Evolutionary conservation across 1,140 invertebrate genomes (phyloP).

Genomic region (Triops longicaudatus): DNA sequence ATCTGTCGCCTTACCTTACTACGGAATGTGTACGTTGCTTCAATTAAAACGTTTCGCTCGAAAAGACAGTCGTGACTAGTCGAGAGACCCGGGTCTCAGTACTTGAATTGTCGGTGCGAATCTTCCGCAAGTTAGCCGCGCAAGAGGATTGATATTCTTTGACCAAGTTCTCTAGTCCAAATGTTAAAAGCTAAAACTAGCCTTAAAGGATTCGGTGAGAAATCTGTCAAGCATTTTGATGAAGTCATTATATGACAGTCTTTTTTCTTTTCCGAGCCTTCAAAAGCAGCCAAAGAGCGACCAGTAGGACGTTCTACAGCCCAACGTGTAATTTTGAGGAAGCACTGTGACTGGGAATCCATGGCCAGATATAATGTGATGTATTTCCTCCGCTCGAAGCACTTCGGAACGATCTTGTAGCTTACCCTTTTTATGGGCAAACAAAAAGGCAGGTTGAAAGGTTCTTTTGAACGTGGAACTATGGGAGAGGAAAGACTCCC

Average conservation of each 20-base stretch:
- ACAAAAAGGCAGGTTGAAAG: background rate
- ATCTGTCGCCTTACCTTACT: background rate
- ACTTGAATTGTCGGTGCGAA: background rate
- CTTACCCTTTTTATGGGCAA: background rate
- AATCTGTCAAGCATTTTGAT: background rate
- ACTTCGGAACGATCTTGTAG: background rate
- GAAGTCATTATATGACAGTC: background rate
- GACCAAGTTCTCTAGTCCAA: background rate
- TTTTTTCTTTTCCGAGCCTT: background rate
- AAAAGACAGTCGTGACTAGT: background rate
- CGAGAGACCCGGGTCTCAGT: background rate
- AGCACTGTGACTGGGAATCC: too few species aligned
- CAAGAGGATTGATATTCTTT: background rate
- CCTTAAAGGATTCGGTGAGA: background rate
- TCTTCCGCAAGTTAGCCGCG: conserved; percentile 10
- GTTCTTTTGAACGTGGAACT: background rate
- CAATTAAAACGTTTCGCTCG: background rate
- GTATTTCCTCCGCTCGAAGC: background rate
- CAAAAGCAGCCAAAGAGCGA: too few species aligned
- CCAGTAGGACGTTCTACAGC: too few species aligned
- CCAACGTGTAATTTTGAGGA: too few species aligned
- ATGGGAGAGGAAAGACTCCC: background rate
- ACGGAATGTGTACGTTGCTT: background rate
- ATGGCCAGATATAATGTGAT: background rate
- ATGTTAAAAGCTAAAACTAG: background rate